Base-by-base conservation (phyloP, 2,888 invertebrate genomes). In the Cephonodes hylas region DNA sequence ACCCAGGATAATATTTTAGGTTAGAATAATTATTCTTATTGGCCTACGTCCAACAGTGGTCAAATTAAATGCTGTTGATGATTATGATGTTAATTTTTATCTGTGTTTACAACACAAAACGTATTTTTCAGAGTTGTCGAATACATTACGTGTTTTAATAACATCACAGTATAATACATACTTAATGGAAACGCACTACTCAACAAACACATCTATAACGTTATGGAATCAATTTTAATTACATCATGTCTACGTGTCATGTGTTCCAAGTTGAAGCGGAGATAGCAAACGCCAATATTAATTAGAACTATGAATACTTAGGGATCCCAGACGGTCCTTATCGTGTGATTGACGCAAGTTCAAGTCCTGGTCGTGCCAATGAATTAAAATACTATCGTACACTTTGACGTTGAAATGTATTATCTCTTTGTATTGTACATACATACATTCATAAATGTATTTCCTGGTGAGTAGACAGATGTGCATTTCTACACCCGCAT, bases 251-350 rank as follows among this genome's bases (percentile, higher is more conserved):
- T 15, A 27, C 27, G 25, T 10, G 38, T 38, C 38, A 38, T 38
- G 38, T 38, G 38, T 2, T 38, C 13, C n/a, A 27, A 31, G 18
- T 31, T 53, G 53, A 53, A 27, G 53, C 4, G 27, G 18, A 53
- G 53, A 53, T 53, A 53, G 53, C 31, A 8, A 15, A 53, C 18
- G 53, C 53, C 53, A 53, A 18, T 53, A 10, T 15, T 53, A 15
- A 53, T 53, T 53, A 31, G 27, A 53, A 27, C 27, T 53, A 53
- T 31, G 53, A 18, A 53, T 53, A 53, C 53, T 31, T 27, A 31
- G 27, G 53, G 27, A 53, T 18, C 18, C 53, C 10, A 53, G 53
- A 53, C 53, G 53, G 18, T 20, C 18, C 18, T 31, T 53, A 53
- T 53, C 53, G 31, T 0, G 18, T 45, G 53, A 53, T 27, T 53